Evolutionary conservation across 2,888 invertebrate species (phyloP), one percentile per base, ranked within the genome.

Genomic region (Rhamnusium bicolor): DNA sequence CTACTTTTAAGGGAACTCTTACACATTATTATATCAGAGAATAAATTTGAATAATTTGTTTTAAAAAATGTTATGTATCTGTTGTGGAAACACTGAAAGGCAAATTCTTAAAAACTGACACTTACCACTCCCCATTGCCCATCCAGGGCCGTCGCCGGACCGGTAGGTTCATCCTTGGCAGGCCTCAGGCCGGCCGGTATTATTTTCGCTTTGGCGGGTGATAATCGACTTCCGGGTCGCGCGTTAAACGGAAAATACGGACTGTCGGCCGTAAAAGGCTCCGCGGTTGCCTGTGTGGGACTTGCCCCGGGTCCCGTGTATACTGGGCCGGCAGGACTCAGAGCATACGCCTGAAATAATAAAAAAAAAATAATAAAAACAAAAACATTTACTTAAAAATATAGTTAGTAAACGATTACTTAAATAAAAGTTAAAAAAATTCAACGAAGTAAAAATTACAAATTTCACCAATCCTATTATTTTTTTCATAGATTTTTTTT

Each of bases 171-270:
- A 12, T 81, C 80, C 79, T 83, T 85, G n/a, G 77, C 54, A 73
- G 84, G 82, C 81, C 85, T 84, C 66, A 85, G 76, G 65, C 84
- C 86, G 58, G 84, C 63, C 21, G 80, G 83, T 51, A 85, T 84
- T 53, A 86, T 82, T 88, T 90, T 90, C 81, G 91, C 90, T 89
- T 91, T 78, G 87, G 85, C 80, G 88, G 91, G 87, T 87, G 87
- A 87, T 51, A 87, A 78, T 66, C 87, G 82, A 77, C 85, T 86
- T 29, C 84, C 86, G 79, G 91, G 89, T 85, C 91, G 87, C 89
- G 88, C 85, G 89, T 91, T 82, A 89, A 93, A 93, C 82, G 93
- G 93, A 75, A 93, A 93, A 89, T 88, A 93, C 87, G 90, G 91
- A 83, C 89, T 87, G 87, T 90, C 87, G 87, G 93, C 85, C 88